Evolutionary conservation across 2,888 invertebrate species (phyloP), one percentile per base, ranked within the genome.

Genomic region (Microctonus hyperodae): DNA sequence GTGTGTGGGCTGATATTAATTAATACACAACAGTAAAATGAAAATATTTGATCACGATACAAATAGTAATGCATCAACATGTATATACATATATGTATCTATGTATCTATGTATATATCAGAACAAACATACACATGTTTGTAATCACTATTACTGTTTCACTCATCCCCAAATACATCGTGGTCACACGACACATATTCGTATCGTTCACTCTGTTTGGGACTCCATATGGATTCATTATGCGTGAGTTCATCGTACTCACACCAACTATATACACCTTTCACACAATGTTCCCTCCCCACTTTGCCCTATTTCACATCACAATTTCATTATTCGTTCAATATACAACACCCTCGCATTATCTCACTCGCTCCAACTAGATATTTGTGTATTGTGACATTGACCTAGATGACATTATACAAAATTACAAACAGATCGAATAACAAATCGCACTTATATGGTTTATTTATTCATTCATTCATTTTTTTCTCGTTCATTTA

Each of bases 241-340:
- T 81, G 80, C 80, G 78, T 75, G 79, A 81, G 78, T 81, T 79
- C 77, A 76, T 76, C 77, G 79, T 75, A 68, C 73, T 69, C 56
- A 40, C 55, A 35, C 35, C 23, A 50, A 37, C 25, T 37, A 20
- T 16, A 37, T 37, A 44, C 59, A 28, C 25, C 62, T 11, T 16
- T 50, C 59, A 44, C 16, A 16, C n/a, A n/a, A 20, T 16, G 16
- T n/a, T 9, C 16, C 44, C 16, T 7, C 16, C 16, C 4, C 44
- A 16, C 20, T 16, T n/a, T n/a, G 2, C 44, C 44, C 44, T 16
- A 44, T 44, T 44, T 16, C 16, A 16, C 44, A 9, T 55, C 70
- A 72, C 75, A 75, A 76, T 81, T 81, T 79, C 80, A 77, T 81
- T 80, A 79, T 78, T 79, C 79, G 76, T 77, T 75, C 75, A 72